These are phyloP conservation scores for Halocaridina rubra DNA, from an alignment of 2,888 invertebrate species.

Conservation along the genomic window DNA sequence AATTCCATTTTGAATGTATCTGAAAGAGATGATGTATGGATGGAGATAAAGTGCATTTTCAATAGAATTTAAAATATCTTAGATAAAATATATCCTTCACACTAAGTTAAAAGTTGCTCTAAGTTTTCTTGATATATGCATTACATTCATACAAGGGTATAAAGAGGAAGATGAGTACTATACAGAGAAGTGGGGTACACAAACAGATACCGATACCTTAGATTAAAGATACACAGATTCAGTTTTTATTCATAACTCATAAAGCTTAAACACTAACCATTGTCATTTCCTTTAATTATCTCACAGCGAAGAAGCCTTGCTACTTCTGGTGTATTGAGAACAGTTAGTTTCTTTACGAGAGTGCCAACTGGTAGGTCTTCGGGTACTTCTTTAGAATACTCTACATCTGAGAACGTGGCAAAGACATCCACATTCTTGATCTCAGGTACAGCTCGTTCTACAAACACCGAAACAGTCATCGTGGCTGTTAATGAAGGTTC, in stretches of 20 bases:
- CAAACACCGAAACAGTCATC: conserved; percentile 83
- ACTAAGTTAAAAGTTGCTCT: no score
- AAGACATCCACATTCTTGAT: conserved; percentile 80
- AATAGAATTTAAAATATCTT: no score
- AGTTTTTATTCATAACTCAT: no score
- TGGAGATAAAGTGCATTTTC: neutral
- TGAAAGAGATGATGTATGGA: conserved; percentile 66
- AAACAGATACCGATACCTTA: no score
- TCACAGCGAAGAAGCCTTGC: conserved; percentile 72
- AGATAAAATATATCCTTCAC: no score
- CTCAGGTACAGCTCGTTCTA: conserved; percentile 73
- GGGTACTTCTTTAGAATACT: conserved; percentile 83
- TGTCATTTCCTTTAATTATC: conserved; percentile 81
- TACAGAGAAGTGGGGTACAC: no score
- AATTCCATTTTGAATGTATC: conserved; percentile 80
- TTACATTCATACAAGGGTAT: no score
- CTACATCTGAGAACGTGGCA: conserved; percentile 87
- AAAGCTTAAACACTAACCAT: conserved; percentile 71
- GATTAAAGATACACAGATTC: no score
- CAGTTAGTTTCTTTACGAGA: conserved; percentile 78
- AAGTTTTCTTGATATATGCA: no score
- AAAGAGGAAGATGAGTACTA: no score
- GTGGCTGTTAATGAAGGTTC: conserved; percentile 86
- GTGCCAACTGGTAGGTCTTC: conserved; percentile 80
- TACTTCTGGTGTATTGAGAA: conserved; percentile 78